Evolutionary conservation across 2,888 invertebrate genomes (phyloP), one percentile per base, ranked within the genome.

Genomic region (Diaprepes abbreviatus): DNA sequence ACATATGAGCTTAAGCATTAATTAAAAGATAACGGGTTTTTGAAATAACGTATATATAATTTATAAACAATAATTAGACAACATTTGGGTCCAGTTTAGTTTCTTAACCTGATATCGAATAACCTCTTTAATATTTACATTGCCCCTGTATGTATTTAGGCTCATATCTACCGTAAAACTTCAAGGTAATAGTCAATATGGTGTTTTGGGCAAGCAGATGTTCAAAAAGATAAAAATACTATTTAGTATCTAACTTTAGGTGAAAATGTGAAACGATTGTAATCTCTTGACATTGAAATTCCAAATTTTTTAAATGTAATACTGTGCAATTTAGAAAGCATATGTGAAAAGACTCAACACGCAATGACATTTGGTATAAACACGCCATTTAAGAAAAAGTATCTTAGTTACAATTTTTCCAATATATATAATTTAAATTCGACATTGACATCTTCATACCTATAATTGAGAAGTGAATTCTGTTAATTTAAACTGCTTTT

Each of bases 11-110:
- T 55, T 45, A 35, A 57, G 55, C 17, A 57, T 38, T 60, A 70
- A 66, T 70, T 66, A 62, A 62, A 65, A 66, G 16, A 43, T 70
- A 70, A 66, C 66, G 66, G 65, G 45, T 36, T 57, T 57, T 33
- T 52, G 2, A 58, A 58, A 58, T 31, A 28, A 21, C 38, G 36
- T 21, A 58, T 12, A 21, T 14, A 36, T 40, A 17, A 58, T 24
- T 58, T 28, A 28, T 28, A 43, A 50, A 50, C 28, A 58, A 58
- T 58, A 58, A 58, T 43, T 43, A 43, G 28, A 58, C 7, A 58
- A 28, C 14, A 58, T 40, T 43, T 43, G 43, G 58, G 14, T 24
- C 19, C 12, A 58, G n/a, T 17, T n/a, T 16, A 58, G 19, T 17
- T 3, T n/a, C 6, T 7, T 35, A 35, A 16, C n/a, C 35, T 35